Conservation (phyloP, 2,888 invertebrate species). For the Watsonalla binaria region DNA sequence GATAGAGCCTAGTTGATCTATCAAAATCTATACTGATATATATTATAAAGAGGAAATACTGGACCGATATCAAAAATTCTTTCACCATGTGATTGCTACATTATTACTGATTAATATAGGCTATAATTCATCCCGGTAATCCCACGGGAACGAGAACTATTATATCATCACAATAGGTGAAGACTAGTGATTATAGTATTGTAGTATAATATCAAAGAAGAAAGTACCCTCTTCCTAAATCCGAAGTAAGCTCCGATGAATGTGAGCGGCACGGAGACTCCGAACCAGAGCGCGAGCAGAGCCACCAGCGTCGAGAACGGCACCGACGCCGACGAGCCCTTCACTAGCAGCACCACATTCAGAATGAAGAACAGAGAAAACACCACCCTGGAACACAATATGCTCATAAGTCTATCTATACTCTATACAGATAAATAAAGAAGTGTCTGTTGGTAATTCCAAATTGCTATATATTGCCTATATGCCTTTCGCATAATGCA, state of each 20-base stretch:
- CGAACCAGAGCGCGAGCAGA: constrained; percentile 96
- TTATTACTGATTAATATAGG: too few relatives aligned
- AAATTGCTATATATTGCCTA: too few relatives aligned
- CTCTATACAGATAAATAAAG: too few relatives aligned
- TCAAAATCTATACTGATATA: neutral
- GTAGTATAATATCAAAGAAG: constrained; percentile 9
- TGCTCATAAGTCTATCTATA: neutral
- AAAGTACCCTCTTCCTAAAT: constrained; percentile 94
- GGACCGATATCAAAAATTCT: too few relatives aligned
- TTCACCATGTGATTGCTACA: too few relatives aligned
- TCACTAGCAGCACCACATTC: constrained; percentile 97
- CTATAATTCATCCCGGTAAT: too few relatives aligned
- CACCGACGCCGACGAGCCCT: constrained; percentile 97
- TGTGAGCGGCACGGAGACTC: constrained; percentile 98
- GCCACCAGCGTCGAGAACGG: constrained; percentile 98
- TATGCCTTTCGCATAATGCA: neutral
- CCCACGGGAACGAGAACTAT: too few relatives aligned
- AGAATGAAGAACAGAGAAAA: constrained; percentile 98
- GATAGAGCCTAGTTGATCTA: neutral
- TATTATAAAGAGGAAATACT: too few relatives aligned
- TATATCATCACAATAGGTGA: too few relatives aligned
- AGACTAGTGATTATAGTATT: too few relatives aligned
- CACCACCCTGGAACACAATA: constrained; percentile 84
- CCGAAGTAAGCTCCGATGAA: constrained; percentile 99
- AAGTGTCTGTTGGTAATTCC: too few relatives aligned